Evolutionary conservation across 2,797 vertebrate genomes (phyloP).

Genomic region (Platyrinchus mystaceus): DNA sequence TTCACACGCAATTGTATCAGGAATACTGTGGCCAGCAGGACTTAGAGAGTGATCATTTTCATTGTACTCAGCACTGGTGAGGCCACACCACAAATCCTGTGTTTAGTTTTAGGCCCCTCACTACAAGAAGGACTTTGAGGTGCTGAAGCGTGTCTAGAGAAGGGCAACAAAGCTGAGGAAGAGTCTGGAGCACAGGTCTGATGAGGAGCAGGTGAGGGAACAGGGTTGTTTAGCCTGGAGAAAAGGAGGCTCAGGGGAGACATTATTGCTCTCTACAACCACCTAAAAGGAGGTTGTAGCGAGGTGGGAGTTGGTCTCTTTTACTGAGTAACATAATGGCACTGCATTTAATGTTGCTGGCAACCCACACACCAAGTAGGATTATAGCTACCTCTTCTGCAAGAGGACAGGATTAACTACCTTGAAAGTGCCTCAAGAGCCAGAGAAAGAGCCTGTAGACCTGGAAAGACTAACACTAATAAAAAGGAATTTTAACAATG

Average conservation of each 20-base stretch:
- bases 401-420: neutral
- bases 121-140: neutral
- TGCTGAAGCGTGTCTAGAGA: neutral
- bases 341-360: neutral
- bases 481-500: neutral
- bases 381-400: neutral
- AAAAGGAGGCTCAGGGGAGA: neutral
- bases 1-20: neutral
- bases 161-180: neutral
- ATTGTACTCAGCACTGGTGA: neutral
- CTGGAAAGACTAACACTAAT: neutral
- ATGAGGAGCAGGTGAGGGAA: neutral
- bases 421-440: neutral
- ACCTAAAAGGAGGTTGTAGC: neutral
- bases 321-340: neutral
- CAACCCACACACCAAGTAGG: neutral
- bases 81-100: too few species aligned
- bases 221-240: neutral
- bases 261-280: neutral
- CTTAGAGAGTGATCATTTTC: neutral
- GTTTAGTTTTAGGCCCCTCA: neutral
- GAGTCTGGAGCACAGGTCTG: neutral
- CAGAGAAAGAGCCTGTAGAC: neutral
- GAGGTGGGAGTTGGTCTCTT: fast-evolving
- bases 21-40: neutral